A percentile compares a stretch with the other conserved stretches of the same genome.
Conservation (phyloP, 2,888 invertebrate species). For the Prenolepis imparis region DNA sequence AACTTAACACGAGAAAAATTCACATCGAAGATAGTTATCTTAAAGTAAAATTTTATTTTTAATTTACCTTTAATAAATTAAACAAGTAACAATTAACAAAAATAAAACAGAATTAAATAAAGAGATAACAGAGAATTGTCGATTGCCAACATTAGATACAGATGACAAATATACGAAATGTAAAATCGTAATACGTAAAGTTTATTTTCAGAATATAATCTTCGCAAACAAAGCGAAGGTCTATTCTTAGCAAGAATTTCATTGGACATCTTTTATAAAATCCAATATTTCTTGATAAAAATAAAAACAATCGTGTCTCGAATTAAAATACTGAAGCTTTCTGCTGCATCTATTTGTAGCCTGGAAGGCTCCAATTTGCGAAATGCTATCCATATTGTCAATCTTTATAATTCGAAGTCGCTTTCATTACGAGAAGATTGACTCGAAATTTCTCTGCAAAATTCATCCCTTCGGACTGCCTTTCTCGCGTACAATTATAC, state of each 20-base stretch:
- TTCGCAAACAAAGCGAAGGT: background rate
- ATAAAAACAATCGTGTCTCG: background rate
- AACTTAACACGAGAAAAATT: background rate
- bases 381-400: background rate
- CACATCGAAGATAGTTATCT: background rate
- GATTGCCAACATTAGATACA: background rate
- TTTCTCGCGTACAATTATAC: constrained; percentile 8
- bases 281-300: background rate
- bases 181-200: background rate
- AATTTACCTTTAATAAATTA: background rate
- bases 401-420: constrained; percentile 5
- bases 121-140: background rate
- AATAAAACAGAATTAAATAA: constrained; percentile 10
- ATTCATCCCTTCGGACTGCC: background rate
- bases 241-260: background rate
- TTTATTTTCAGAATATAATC: background rate
- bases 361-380: background rate
- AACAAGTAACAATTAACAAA: constrained; percentile 8
- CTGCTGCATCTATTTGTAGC: background rate
- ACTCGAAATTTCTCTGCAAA: constrained; percentile 1
- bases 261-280: background rate
- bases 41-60: too few relatives aligned
- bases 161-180: background rate
- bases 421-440: background rate
- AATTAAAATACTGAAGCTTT: constrained; percentile 12